Percentiles rank a stretch among this genome's conserved stretches.
Evolutionary conservation across 2,797 vertebrate genomes (phyloP).

Genomic region (Scomberomorus guttatus): DNA sequence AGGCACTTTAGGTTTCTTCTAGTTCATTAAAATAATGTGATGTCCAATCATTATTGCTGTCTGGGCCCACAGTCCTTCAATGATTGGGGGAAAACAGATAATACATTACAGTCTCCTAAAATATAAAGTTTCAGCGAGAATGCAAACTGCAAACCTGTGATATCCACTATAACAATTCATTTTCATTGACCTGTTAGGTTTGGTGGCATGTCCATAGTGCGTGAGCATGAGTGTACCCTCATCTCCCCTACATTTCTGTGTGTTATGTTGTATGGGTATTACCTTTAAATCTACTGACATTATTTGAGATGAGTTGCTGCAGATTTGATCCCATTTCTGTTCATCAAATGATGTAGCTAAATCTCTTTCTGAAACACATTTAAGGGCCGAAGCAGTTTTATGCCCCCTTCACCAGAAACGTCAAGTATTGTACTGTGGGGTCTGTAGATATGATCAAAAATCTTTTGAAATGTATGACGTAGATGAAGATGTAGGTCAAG

Average conservation of each 20-base stretch:
- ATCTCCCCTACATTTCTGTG: neutral
- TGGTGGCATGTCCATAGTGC: neutral
- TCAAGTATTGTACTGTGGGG: too few species aligned
- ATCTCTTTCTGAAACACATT: neutral
- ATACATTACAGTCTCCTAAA: neutral
- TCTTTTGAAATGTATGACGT: too few species aligned
- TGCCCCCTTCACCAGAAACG: too few species aligned
- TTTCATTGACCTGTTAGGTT: too few species aligned
- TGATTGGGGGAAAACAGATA: constrained; percentile 6
- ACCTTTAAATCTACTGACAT: neutral
- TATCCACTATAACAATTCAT: neutral
- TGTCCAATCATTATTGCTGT: neutral
- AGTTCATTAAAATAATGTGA: constrained; percentile 16
- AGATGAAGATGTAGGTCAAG: too few species aligned
- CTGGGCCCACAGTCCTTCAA: neutral
- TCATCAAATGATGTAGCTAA: too few species aligned
- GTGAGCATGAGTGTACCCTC: neutral
- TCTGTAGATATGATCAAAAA: too few species aligned
- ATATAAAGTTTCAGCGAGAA: neutral
- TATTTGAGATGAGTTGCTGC: too few species aligned
- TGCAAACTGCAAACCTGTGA: constrained; percentile 15
- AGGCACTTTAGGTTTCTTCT: neutral
- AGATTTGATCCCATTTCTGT: too few species aligned
- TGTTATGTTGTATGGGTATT: too few species aligned
- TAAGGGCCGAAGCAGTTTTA: too few species aligned